A percentile compares a stretch with the other conserved stretches of the same genome.
phyloP scores from a whole-genome alignment of 2,888 invertebrate genomes.

The Chymomyza procnemis region DNA sequence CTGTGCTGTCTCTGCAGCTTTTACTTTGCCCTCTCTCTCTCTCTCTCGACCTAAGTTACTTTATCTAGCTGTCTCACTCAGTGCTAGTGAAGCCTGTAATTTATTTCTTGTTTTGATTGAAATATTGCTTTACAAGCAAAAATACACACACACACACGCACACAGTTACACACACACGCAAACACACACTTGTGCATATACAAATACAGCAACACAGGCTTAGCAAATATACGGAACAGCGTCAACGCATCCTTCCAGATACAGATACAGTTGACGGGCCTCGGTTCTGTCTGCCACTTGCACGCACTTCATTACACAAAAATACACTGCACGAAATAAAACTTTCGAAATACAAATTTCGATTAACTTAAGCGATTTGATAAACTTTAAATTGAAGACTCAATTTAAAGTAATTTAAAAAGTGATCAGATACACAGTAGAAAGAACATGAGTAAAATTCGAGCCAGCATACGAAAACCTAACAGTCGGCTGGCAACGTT shows the following conservation, averaged over 20 bases:
- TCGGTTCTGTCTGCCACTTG: conserved; percentile 50
- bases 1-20: conserved; percentile 41
- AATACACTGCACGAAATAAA: conserved; percentile 33
- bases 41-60: background rate
- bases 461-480: no score
- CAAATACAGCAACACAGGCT: conserved; percentile 29
- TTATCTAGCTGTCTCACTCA: conserved; percentile 36
- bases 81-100: conserved; percentile 66
- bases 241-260: conserved; percentile 33
- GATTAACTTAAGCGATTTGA: background rate
- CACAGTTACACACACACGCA: conserved; percentile 30
- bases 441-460: no score
- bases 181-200: background rate
- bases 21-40: conserved; percentile 40
- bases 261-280: conserved; percentile 41
- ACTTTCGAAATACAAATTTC: background rate
- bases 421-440: no score
- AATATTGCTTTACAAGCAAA: conserved; percentile 73
- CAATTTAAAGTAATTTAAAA: background rate
- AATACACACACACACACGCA: conserved; percentile 55
- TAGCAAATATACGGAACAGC: conserved; percentile 57
- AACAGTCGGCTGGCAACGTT: no score
- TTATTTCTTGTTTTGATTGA: conserved; percentile 74
- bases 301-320: conserved; percentile 54
- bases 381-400: background rate